Conservation (phyloP, 2,888 invertebrate genomes). For the Syrista parreyssii region DNA sequence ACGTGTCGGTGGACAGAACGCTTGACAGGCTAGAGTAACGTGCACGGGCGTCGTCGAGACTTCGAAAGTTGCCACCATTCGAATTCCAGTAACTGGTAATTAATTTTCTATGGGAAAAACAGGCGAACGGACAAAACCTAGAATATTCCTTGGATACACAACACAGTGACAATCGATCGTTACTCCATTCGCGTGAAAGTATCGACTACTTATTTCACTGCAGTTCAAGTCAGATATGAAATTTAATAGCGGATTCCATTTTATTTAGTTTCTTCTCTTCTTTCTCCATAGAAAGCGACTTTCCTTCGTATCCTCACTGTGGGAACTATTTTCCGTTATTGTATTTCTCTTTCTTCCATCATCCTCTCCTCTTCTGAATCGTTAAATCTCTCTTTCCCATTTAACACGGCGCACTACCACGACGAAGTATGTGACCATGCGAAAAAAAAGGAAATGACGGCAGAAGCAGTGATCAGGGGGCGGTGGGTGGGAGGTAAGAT, state of each 20-base stretch:
- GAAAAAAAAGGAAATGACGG: not conserved
- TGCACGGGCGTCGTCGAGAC: not conserved
- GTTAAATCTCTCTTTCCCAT: not conserved
- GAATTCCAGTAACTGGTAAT: not conserved
- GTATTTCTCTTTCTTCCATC: slow-evolving; percentile 5
- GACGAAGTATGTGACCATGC: not conserved
- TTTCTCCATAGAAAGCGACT: slow-evolving; percentile 18
- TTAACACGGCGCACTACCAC: not conserved
- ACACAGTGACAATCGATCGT: not conserved
- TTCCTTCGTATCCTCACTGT: slow-evolving; percentile 21
- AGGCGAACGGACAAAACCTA: not conserved
- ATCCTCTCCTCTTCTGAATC: not conserved
- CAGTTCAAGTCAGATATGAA: not conserved
- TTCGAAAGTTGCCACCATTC: not conserved
- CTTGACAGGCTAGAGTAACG: not conserved
- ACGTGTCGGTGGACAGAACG: not conserved
- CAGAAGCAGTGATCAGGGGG: not conserved
- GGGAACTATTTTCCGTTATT: not conserved
- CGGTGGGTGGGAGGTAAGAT: not conserved
- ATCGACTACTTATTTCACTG: not conserved
- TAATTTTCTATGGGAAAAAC: not conserved
- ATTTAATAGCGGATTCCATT: not conserved
- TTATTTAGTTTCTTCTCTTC: not conserved
- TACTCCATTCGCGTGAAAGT: not conserved
- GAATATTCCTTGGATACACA: not conserved